These are phyloP conservation scores for Aplochiton taeniatus DNA, from an alignment of 2,797 vertebrate genomes.

Conservation along the genomic window DNA sequence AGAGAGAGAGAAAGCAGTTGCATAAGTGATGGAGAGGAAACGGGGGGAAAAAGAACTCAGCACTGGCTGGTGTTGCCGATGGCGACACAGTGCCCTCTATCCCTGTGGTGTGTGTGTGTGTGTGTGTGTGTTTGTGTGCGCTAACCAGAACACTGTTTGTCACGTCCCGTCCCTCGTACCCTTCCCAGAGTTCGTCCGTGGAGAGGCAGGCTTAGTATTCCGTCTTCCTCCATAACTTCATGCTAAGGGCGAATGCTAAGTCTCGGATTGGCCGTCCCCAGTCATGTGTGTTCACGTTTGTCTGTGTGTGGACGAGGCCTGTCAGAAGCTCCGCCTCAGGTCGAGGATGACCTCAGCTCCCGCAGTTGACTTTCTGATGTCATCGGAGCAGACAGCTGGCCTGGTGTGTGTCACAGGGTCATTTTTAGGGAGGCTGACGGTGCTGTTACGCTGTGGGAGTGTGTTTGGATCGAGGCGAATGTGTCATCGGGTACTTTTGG, in stretches of 20 bases:
- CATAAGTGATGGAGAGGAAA: conserved; percentile 67
- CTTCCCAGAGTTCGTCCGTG: conserved; percentile 32
- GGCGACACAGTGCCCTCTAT: conserved; percentile 72
- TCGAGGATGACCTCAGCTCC: conserved; percentile 12
- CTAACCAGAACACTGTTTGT: conserved; percentile 39
- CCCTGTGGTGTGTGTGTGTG: conserved; percentile 30
- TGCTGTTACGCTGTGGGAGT: conserved; percentile 60
- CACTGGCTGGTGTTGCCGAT: conserved; percentile 43
- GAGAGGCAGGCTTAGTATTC: background rate
- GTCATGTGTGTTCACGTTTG: too few relatives aligned
- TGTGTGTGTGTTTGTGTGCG: background rate
- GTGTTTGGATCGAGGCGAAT: conserved; percentile 37
- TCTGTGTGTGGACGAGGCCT: background rate
- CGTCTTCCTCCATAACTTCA: too few relatives aligned
- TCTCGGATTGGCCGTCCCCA: too few relatives aligned
- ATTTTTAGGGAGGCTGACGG: conserved; percentile 70
- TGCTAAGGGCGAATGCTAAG: too few relatives aligned
- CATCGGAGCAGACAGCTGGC: conserved; percentile 58
- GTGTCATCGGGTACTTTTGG: conserved; percentile 53
- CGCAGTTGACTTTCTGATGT: conserved; percentile 64
- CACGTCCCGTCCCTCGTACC: conserved; percentile 48
- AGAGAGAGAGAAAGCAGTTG: conserved; percentile 40
- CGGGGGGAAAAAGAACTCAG: conserved; percentile 68
- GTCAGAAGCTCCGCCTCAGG: background rate
- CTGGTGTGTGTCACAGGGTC: conserved; percentile 62